A percentile compares a stretch with the other conserved stretches of the same genome.
These are phyloP conservation scores for Diachrysia chrysitis DNA, from an alignment of 2,888 invertebrate species.

Conservation along the genomic window DNA sequence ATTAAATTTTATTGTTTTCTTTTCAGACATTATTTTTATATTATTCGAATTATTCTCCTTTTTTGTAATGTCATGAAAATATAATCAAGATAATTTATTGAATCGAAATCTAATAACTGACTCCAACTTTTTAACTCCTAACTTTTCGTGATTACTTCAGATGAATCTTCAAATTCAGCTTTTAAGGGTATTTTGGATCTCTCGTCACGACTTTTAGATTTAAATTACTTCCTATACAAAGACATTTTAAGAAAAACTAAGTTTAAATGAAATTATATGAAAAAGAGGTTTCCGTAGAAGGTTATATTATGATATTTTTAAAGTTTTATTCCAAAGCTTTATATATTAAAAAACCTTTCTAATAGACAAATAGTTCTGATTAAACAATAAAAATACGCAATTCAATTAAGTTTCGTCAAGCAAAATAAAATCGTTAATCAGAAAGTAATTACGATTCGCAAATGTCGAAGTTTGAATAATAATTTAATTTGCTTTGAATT, in stretches of 20 bases:
- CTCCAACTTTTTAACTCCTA: constrained; percentile 8
- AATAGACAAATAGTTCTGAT: no score
- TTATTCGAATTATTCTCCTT: background rate
- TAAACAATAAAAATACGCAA: background rate
- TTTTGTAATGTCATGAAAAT: background rate
- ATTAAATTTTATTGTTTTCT: no score
- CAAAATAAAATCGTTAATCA: background rate
- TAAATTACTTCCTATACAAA: constrained; percentile 27
- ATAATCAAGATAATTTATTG: background rate
- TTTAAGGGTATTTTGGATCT: constrained; percentile 20
- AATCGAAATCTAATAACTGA: constrained; percentile 4
- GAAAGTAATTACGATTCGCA: background rate
- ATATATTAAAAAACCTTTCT: no score
- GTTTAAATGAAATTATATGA: constrained; percentile 19
- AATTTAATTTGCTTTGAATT: background rate
- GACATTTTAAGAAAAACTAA: constrained; percentile 23
- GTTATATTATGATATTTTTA: no score
- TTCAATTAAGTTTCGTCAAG: background rate
- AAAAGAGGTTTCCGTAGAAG: constrained; percentile 32
- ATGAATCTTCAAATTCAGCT: constrained; percentile 11
- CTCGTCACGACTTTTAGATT: constrained; percentile 34
- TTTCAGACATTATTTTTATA: background rate
- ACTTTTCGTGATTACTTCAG: background rate
- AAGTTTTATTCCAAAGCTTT: no score
- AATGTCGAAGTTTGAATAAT: background rate